phyloP scores from a whole-genome alignment of 2,888 invertebrate genomes.

The Ametastegia equiseti region DNA sequence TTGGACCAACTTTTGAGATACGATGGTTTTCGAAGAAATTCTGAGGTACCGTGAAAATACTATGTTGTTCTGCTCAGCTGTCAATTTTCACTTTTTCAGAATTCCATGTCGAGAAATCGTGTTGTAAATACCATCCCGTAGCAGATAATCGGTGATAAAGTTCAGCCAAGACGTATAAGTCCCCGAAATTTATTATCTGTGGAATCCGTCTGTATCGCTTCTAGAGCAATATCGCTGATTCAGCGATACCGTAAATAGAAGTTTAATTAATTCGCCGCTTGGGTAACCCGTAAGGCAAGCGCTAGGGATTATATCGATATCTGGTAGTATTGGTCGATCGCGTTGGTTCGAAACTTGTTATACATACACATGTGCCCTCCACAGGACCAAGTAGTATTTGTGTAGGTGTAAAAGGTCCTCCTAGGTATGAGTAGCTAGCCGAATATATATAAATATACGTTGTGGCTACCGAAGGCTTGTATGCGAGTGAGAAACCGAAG shows the following conservation, averaged over 20 bases:
- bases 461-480: not conserved
- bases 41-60: too few relatives aligned
- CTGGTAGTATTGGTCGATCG: slow-evolving; percentile 51
- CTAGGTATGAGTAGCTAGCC: too few relatives aligned
- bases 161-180: slow-evolving; percentile 29
- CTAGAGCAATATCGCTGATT: slow-evolving; percentile 70
- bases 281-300: slow-evolving; percentile 64
- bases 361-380: not conserved
- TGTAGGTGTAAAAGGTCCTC: slow-evolving; percentile 8
- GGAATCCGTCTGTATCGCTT: slow-evolving; percentile 46
- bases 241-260: slow-evolving; percentile 75
- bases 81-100: too few relatives aligned
- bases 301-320: slow-evolving; percentile 60
- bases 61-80: too few relatives aligned
- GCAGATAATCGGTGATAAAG: slow-evolving; percentile 4
- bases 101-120: not conserved
- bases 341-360: slow-evolving; percentile 52
- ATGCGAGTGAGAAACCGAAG: slow-evolving; percentile 12
- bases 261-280: slow-evolving; percentile 75
- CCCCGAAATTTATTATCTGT: slow-evolving; percentile 42
- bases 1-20: too few relatives aligned
- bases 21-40: too few relatives aligned
- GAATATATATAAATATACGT: not conserved
- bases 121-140: not conserved
- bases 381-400: not conserved